Conservation (phyloP, 2,797 vertebrate genomes). For the Poeciliopsis paucimaculata region DNA sequence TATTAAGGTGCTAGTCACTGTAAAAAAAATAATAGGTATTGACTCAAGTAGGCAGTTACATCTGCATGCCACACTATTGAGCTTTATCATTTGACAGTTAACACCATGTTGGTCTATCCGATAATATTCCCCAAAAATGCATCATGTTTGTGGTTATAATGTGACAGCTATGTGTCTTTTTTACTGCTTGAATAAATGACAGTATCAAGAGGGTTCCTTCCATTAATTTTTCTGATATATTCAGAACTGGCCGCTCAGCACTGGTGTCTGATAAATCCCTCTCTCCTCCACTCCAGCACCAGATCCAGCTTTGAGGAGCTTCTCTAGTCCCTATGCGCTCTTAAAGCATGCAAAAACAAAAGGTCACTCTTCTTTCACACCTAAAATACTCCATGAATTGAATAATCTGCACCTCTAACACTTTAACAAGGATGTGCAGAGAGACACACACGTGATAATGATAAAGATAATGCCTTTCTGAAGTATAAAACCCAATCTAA, state of each 20-base stretch:
- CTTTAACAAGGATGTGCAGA: background rate
- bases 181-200: constrained; percentile 14
- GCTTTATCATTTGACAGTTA: background rate
- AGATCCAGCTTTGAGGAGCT: constrained; percentile 4
- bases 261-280: background rate
- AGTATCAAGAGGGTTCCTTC: constrained; percentile 4
- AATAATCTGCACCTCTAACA: constrained; percentile 18
- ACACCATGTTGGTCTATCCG: background rate
- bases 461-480: background rate
- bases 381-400: constrained; percentile 14
- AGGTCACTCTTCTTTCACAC: constrained; percentile 14
- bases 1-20: background rate
- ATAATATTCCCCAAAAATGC: background rate
- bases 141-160: background rate
- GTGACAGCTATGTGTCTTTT: background rate
- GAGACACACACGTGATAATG: background rate
- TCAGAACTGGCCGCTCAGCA: constrained; percentile 24
- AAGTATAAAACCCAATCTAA: constrained; percentile 18
- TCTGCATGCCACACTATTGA: background rate
- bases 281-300: background rate
- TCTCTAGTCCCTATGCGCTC: background rate
- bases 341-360: background rate
- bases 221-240: constrained; percentile 33
- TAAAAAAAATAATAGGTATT: background rate
- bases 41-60: background rate